Evolutionary conservation across 2,888 invertebrate genomes (phyloP), one percentile per base, ranked within the genome.

Genomic region (Yponomeuta sedellus): DNA sequence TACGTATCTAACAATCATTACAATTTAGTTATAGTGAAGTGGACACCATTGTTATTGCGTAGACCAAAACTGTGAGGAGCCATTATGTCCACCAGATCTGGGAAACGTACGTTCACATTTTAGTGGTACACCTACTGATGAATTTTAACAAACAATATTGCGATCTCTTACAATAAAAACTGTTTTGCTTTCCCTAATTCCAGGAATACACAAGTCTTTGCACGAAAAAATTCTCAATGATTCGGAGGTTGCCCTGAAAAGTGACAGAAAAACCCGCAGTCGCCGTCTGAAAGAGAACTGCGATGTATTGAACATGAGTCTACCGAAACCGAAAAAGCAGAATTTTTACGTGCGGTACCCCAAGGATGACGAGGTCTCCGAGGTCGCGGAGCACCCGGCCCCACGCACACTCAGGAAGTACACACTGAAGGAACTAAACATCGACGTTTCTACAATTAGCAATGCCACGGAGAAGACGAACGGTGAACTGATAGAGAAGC

Each of bases 81-180:
- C 10, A 22, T 12, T 59, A 59, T 90, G 89, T 83, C 88, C 69
- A 90, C 89, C 4, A 82, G 89, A 76, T 88, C 89, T 66, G 86
- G 88, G 58, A 90, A 85, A 81, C 79, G 90, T 90, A 78, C 83
- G 86, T 83, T 28, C 28, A 39, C 56, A 34, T 20, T 34, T n/a
- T 12, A 22, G 25, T 44, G 44, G 10, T 34, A 16, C 44, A 52
- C 44, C 44, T 16, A 16, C 44, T 8, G 5, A 8, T 8, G 5
- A 8, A 34, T 1, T 34, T 34, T 8, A 34, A 34, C 34, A 6
- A 8, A n/a, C n/a, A 34, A 1, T 34, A 0, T 8, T 34, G 34
- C 34, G 34, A 34, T 34, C 34, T 34, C 8, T 34, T 25, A 5
- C 5, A 25, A 25, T 25, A 25, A 25, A 34, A 5, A 34, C 6